Percentiles rank a stretch among this genome's conserved stretches.
Evolutionary conservation across 2,888 invertebrate species (phyloP).

Genomic region (Copidosoma aretas): DNA sequence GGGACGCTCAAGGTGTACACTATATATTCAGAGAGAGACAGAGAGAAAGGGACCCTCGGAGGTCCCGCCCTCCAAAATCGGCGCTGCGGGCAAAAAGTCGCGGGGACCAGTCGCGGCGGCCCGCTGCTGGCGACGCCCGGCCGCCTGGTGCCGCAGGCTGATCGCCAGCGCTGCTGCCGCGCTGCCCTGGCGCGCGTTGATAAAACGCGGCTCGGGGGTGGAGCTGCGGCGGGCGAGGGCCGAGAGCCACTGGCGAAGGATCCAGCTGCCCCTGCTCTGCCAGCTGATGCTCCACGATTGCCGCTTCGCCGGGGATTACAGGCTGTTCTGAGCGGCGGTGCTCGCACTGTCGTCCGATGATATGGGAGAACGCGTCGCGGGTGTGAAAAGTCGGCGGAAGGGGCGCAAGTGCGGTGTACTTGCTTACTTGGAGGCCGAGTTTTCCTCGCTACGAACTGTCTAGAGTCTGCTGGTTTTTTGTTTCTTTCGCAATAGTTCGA

Average conservation of each 20-base stretch:
- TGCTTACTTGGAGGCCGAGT: too few relatives aligned
- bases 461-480: too few relatives aligned
- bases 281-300: conserved; percentile 32
- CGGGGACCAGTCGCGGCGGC: conserved; percentile 2
- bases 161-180: conserved; percentile 1
- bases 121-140: not conserved
- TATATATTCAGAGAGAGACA: too few relatives aligned
- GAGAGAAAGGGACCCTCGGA: too few relatives aligned
- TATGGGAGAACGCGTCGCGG: too few relatives aligned
- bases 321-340: conserved; percentile 23
- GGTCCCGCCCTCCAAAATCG: too few relatives aligned
- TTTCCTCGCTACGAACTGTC: too few relatives aligned
- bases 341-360: too few relatives aligned
- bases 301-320: conserved; percentile 35
- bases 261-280: conserved; percentile 34
- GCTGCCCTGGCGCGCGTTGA: not conserved
- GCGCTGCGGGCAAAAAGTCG: not conserved
- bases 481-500: too few relatives aligned
- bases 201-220: not conserved
- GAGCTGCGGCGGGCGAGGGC: not conserved
- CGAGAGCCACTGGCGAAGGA: not conserved
- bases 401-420: too few relatives aligned
- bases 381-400: too few relatives aligned
- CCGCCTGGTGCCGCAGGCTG: conserved; percentile 28
- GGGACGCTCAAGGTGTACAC: not conserved